These are phyloP conservation scores for Gorsachius magnificus DNA, from an alignment of 2,797 vertebrate species.

Conservation along the genomic window DNA sequence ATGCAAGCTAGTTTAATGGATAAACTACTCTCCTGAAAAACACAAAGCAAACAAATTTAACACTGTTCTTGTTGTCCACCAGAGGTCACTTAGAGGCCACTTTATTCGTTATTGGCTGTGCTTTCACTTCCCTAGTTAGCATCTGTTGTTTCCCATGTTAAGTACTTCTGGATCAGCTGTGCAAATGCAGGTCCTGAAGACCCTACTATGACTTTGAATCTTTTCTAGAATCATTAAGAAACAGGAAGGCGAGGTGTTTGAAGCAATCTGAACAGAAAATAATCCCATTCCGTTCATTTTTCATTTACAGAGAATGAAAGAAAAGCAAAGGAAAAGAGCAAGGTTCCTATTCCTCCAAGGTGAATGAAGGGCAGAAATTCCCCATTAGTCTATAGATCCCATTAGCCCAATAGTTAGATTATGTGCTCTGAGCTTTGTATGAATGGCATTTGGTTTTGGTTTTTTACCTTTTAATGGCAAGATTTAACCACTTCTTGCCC, in stretches of 20 bases:
- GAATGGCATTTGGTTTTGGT: neutral
- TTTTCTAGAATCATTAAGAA: neutral
- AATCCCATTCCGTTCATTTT: neutral
- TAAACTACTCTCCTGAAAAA: neutral
- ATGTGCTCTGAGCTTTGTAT: neutral
- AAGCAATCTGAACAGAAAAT: neutral
- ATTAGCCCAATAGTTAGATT: neutral
- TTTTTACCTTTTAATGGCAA: neutral
- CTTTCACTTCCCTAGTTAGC: neutral
- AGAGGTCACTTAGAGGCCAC: conserved; percentile 51
- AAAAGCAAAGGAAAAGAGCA: neutral
- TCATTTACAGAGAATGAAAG: neutral
- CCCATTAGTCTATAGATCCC: neutral
- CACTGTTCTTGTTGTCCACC: neutral
- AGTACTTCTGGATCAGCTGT: neutral
- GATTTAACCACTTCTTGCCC: neutral
- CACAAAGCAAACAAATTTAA: neutral
- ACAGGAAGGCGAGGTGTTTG: neutral
- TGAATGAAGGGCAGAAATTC: neutral
- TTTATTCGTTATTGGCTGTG: neutral
- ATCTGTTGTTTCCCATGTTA: rapidly evolving
- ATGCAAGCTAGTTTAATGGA: neutral
- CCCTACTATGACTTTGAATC: neutral
- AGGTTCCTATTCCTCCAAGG: neutral
- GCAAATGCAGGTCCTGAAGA: neutral